A percentile compares a stretch with the other conserved stretches of the same genome.
These are phyloP conservation scores for Saccopteryx leptura DNA, from an alignment of 2,113 vertebrate species.

Conservation along the genomic window DNA sequence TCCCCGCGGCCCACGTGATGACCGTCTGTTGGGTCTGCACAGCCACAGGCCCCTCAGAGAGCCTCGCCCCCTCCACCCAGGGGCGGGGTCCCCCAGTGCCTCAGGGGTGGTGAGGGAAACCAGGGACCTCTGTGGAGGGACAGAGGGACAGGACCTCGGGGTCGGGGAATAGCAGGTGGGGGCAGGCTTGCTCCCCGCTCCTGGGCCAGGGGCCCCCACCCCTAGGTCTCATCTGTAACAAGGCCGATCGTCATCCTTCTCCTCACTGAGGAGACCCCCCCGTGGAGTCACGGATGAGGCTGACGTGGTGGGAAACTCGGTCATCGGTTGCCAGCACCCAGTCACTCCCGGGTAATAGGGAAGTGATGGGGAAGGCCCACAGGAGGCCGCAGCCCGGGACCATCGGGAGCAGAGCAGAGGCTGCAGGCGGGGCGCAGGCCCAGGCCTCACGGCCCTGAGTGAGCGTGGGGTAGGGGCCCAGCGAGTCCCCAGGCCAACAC, in stretches of 20 bases:
- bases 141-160: accelerated
- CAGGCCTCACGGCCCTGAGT: accelerated
- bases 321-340: conserved; percentile 70
- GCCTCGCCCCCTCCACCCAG: not conserved
- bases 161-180: accelerated
- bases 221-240: not conserved
- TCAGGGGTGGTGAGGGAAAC: not conserved
- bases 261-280: conserved; percentile 13
- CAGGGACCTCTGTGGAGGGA: too few species aligned
- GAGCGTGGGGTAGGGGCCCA: accelerated
- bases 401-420: too few species aligned
- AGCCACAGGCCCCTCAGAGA: too few species aligned
- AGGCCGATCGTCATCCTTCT: not conserved
- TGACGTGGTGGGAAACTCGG: conserved; percentile 52
- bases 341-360: conserved; percentile 41
- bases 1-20: accelerated
- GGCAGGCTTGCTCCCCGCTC: not conserved
- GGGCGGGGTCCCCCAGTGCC: not conserved
- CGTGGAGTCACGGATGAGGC: conserved; percentile 60
- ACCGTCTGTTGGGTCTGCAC: accelerated
- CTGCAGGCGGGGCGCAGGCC: not conserved
- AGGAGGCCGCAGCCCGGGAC: not conserved
- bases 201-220: not conserved
- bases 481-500: too few species aligned
- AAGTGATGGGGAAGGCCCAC: not conserved